A percentile compares a stretch with the other conserved stretches of the same genome.
Evolutionary conservation across 2,888 invertebrate species (phyloP).

Genomic region (Andricus quercusramuli): DNA sequence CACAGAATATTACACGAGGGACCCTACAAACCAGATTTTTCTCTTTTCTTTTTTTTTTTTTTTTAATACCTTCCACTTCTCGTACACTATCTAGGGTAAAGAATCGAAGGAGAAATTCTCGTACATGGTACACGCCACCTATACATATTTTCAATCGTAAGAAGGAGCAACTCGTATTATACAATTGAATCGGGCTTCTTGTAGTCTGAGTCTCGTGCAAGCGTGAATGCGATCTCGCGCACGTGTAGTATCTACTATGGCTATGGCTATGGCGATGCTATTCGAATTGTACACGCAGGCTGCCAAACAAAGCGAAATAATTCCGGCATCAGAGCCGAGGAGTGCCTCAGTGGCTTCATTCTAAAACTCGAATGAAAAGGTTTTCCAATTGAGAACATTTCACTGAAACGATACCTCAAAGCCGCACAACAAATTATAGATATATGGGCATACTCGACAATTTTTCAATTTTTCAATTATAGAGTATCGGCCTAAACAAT

Average conservation of each 20-base stretch:
- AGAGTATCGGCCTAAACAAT: not conserved
- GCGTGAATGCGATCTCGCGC: constrained; percentile 18
- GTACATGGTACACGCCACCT: not conserved
- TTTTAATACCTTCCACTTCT: constrained; percentile 14
- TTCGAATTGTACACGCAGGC: not conserved
- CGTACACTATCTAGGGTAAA: constrained; percentile 17
- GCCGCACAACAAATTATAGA: not conserved
- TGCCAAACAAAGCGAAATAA: constrained; percentile 12
- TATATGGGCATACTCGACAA: too few species aligned
- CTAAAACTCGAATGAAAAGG: not conserved
- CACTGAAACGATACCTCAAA: not conserved
- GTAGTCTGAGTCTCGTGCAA: constrained; percentile 8
- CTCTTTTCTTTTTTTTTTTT: not conserved
- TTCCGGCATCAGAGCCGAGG: not conserved
- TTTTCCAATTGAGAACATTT: not conserved
- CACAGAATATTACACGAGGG: not conserved
- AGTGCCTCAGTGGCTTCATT: not conserved
- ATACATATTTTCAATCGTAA: constrained; percentile 22
- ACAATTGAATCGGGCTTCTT: constrained; percentile 8
- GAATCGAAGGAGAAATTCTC: constrained; percentile 21
- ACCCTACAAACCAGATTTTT: constrained; percentile 24
- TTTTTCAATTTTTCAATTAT: not conserved
- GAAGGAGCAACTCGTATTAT: not conserved
- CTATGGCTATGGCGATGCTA: not conserved
- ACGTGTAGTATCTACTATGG: not conserved